These are phyloP conservation scores for Chymomyza costata DNA, from an alignment of 1,140 invertebrate genomes.

Conservation along the genomic window DNA sequence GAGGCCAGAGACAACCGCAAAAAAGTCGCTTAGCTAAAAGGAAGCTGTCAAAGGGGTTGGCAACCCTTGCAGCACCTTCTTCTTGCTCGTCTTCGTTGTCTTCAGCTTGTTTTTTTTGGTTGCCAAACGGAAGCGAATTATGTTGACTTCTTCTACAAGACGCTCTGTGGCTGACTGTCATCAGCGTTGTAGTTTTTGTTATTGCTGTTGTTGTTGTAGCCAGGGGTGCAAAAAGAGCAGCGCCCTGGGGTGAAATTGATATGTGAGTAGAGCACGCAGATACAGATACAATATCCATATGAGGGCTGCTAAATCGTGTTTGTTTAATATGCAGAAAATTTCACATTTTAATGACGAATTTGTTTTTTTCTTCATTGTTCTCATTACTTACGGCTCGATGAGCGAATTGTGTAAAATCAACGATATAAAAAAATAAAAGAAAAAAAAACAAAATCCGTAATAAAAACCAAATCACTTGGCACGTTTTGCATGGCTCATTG, in stretches of 20 bases:
- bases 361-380: constrained; percentile 23
- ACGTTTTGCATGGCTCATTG: constrained; percentile 27
- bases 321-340: constrained; percentile 54
- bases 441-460: too few relatives aligned
- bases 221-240: too few relatives aligned
- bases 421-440: too few relatives aligned
- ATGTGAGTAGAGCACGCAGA: too few relatives aligned
- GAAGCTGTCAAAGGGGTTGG: constrained; percentile 59
- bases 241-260: constrained; percentile 54
- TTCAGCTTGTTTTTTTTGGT: constrained; percentile 12
- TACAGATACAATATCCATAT: constrained; percentile 12
- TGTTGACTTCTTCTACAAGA: constrained; percentile 56
- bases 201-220: too few relatives aligned
- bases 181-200: too few relatives aligned
- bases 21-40: constrained; percentile 25
- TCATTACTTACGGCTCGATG: constrained; percentile 45
- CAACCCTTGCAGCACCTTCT: constrained; percentile 44
- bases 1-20: constrained; percentile 34
- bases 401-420: too few relatives aligned
- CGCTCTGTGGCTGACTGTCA: constrained; percentile 14
- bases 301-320: not conserved
- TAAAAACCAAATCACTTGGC: too few relatives aligned
- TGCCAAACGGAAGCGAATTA: constrained; percentile 62
- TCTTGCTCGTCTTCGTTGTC: constrained; percentile 14
- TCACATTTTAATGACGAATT: constrained; percentile 45